Conservation (phyloP, 2,113 vertebrate genomes). For the Apteryx owenii region DNA sequence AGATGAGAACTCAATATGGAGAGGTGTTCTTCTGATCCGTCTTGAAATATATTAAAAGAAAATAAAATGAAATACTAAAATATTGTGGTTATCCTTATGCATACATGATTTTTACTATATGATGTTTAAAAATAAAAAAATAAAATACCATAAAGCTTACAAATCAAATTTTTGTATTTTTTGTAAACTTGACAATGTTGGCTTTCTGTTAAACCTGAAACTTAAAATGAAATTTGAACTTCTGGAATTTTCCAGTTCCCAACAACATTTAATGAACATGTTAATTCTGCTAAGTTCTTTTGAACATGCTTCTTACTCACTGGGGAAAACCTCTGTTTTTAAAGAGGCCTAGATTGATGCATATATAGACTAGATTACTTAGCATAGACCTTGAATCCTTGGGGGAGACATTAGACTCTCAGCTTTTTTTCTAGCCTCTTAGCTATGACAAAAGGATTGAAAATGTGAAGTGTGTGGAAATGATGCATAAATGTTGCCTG, state of each 20-base stretch:
- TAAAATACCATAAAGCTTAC: background rate
- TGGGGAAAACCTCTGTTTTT: background rate
- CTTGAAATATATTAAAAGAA: too few species aligned
- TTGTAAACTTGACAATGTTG: background rate
- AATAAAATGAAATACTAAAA: background rate
- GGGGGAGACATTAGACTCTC: background rate
- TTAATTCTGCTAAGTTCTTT: background rate
- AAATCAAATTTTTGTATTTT: background rate
- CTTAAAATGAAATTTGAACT: background rate
- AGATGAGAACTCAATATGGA: too few species aligned
- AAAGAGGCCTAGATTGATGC: background rate
- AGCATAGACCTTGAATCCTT: background rate
- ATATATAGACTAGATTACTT: background rate
- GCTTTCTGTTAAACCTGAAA: background rate
- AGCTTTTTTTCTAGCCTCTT: background rate
- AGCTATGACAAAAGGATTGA: background rate
- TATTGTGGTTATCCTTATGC: too few species aligned
- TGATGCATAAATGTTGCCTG: background rate
- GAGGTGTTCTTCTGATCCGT: too few species aligned
- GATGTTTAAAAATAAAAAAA: background rate
- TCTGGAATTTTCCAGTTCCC: background rate
- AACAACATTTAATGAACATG: background rate
- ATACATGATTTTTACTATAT: too few species aligned
- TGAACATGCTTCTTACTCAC: background rate
- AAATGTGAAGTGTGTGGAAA: background rate